These are phyloP conservation scores for Premnoplex brunnescens DNA, from an alignment of 2,797 vertebrate genomes.

Conservation along the genomic window DNA sequence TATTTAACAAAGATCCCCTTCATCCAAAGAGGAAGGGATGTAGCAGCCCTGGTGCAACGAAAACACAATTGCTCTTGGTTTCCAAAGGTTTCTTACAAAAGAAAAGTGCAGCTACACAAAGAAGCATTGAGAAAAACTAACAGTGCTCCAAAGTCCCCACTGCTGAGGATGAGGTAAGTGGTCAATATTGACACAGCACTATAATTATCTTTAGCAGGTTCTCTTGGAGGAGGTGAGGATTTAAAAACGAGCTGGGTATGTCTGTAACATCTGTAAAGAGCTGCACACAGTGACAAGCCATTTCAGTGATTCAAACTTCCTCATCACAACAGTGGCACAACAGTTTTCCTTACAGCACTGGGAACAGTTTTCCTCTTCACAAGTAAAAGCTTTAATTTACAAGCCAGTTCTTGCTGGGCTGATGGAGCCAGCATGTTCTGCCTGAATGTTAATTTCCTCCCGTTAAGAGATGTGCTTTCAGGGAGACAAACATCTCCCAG, in stretches of 20 bases:
- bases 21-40: background rate
- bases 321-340: background rate
- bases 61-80: background rate
- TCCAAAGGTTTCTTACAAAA: background rate
- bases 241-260: slow-evolving; percentile 16
- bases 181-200: slow-evolving; percentile 32
- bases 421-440: background rate
- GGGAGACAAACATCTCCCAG: slow-evolving; percentile 31
- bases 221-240: slow-evolving; percentile 13
- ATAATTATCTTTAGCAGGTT: slow-evolving; percentile 2
- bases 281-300: background rate
- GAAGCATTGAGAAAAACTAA: slow-evolving; percentile 18
- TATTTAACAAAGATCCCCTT: background rate
- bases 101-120: slow-evolving; percentile 36
- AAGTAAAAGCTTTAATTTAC: slow-evolving; percentile 27
- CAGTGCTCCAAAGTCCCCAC: background rate
- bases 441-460: slow-evolving; percentile 37
- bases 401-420: slow-evolving; percentile 25
- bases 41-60: background rate
- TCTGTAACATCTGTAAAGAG: slow-evolving; percentile 23
- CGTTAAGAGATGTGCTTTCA: slow-evolving; percentile 9
- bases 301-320: background rate
- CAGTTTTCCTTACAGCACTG: background rate
- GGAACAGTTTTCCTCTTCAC: slow-evolving; percentile 8
- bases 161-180: slow-evolving; percentile 7